A percentile compares a stretch with the other conserved stretches of the same genome.
Conservation (phyloP, 2,888 invertebrate species). For the Drosophila anomalata region DNA sequence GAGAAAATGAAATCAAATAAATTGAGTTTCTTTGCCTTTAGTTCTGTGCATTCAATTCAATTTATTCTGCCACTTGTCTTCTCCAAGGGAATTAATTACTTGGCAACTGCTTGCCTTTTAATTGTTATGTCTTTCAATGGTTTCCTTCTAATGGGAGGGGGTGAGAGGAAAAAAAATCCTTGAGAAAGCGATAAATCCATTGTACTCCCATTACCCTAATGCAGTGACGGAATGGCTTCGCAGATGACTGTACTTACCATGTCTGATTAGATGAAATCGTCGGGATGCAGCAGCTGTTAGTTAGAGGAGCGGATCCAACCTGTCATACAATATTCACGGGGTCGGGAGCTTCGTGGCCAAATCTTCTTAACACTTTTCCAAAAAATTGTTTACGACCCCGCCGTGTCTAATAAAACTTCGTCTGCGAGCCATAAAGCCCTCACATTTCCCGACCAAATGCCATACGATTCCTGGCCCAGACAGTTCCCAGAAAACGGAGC, state of each 20-base stretch:
- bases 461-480: constrained; percentile 23
- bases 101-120: constrained; percentile 7
- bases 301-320: constrained; percentile 17
- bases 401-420: constrained; percentile 56
- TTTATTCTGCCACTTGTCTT: constrained; percentile 23
- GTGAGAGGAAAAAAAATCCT: too few relatives aligned
- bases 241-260: background rate
- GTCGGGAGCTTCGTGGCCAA: constrained; percentile 3
- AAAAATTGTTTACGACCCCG: constrained; percentile 48
- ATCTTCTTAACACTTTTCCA: constrained; percentile 38
- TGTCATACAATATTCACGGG: constrained; percentile 37
- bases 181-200: background rate
- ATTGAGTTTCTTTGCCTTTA: constrained; percentile 38
- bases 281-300: constrained; percentile 2
- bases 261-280: constrained; percentile 20
- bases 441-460: constrained; percentile 17
- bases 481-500: constrained; percentile 2
- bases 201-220: constrained; percentile 1
- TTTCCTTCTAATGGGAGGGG: background rate
- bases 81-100: constrained; percentile 39
- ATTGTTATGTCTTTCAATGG: constrained; percentile 27
- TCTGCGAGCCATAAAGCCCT: constrained; percentile 49
- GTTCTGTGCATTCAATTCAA: constrained; percentile 28
- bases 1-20: constrained; percentile 53
- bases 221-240: background rate